Base-by-base conservation (phyloP, 2,888 invertebrate genomes). In the Drosophila nigricruria region DNA sequence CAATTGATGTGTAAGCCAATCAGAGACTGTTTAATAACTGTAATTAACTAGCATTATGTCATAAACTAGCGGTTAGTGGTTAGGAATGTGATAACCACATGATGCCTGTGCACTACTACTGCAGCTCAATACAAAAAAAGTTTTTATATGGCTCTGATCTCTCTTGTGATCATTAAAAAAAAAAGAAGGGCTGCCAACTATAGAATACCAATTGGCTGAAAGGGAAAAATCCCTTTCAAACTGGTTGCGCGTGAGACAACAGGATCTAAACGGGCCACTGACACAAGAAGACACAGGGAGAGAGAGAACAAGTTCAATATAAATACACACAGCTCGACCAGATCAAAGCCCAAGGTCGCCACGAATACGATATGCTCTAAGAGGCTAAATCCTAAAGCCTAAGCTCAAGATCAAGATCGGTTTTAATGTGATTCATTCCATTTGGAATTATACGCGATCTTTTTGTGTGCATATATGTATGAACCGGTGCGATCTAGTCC, bases 1-100 rank as follows among this genome's bases (percentile, higher is more conserved):
- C 85, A 83, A 60, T 25, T 77, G 52, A 71, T 82, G 62, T 82
- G 82, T 83, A 83, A 85, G 85, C 70, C 34, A 54, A 63, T 45
- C 18, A 27, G 38, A 36, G 61, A 59, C 61, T 47, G 54, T 50
- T n/a, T 42, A 64, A 58, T 58, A 54, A 49, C 20, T 32, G 50
- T 36, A 23, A 20, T 38, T 53, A 70, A 34, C 34, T 23, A 50
- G 59, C 30, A 42, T 18, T 56, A 42, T 23, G 56, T 25, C 42
- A 42, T 40, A 54, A 12, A 52, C 47, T 27, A 18, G 47, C 34
- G 47, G 14, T 49, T 49, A 27, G 49, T 38, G 52, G 52, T 52
- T 52, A 52, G 52, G 36, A 36, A 52, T 36, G 23, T 32, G 36
- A 50, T 50, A 16, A 0, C 16, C 14, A n/a, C 27, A n/a, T n/a